Conservation (phyloP, 1,140 invertebrate species). For the Drosophila rufa region DNA sequence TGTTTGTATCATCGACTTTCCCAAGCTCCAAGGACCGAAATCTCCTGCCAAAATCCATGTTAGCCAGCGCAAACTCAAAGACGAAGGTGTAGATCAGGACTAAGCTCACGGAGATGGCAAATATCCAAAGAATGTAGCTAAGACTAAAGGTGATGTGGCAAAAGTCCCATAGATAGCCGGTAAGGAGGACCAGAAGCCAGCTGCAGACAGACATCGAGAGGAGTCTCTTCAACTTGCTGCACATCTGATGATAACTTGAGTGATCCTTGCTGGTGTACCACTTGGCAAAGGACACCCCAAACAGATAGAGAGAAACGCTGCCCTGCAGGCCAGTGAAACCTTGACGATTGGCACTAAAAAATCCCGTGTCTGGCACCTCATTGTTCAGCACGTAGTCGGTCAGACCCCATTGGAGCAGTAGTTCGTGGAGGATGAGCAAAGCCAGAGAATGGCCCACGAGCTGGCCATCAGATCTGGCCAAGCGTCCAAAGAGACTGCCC, state of each 20-base stretch:
- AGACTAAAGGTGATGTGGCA: conserved; percentile 54
- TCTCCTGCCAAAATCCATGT: neutral
- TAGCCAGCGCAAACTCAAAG: conserved; percentile 42
- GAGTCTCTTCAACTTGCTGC: conserved; percentile 26
- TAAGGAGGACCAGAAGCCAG: conserved; percentile 25
- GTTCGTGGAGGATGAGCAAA: conserved; percentile 89
- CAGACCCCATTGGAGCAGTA: conserved; percentile 88
- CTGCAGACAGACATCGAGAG: neutral
- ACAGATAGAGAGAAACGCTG: conserved; percentile 93
- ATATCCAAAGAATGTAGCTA: conserved; percentile 48
- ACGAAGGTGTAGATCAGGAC: conserved; percentile 30
- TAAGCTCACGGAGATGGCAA: conserved; percentile 10
- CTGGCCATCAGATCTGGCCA: conserved; percentile 28
- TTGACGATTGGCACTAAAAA: conserved; percentile 94
- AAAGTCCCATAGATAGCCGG: conserved; percentile 24
- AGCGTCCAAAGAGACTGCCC: conserved; percentile 84
- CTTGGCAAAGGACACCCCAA: conserved; percentile 87
- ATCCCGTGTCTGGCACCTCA: conserved; percentile 86
- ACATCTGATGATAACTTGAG: conserved; percentile 6
- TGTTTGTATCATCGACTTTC: neutral
- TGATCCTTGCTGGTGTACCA: conserved; percentile 41
- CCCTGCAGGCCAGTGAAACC: conserved; percentile 93
- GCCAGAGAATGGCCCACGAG: conserved; percentile 47
- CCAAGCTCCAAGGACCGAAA: neutral
- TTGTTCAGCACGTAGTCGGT: conserved; percentile 90